These are phyloP conservation scores for Bombus balteatus DNA, from an alignment of 1,140 invertebrate species.

Conservation along the genomic window DNA sequence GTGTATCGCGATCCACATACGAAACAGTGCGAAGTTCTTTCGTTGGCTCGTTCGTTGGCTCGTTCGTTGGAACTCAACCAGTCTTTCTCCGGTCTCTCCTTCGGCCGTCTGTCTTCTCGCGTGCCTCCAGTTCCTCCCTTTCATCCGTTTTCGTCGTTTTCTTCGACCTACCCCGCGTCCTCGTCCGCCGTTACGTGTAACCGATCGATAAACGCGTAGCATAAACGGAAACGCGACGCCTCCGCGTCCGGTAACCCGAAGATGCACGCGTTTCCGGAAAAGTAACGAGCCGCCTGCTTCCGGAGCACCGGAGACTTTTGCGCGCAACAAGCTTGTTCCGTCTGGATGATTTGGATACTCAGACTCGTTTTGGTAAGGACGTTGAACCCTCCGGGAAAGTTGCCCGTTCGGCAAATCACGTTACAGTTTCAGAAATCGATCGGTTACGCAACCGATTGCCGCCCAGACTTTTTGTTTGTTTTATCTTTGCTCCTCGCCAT, in stretches of 20 bases:
- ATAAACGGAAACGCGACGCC: no score
- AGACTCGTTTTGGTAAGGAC: conserved; percentile 78
- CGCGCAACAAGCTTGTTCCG: conserved; percentile 32
- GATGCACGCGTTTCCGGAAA: background rate
- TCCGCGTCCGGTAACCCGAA: no score
- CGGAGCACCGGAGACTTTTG: conserved; percentile 26
- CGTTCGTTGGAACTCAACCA: conserved; percentile 32
- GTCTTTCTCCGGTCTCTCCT: conserved; percentile 58
- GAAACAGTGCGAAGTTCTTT: conserved; percentile 82
- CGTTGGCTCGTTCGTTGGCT: conserved; percentile 51
- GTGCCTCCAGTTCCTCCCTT: conserved; percentile 18
- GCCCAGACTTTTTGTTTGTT: background rate
- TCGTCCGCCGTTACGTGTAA: background rate
- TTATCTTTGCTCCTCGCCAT: background rate
- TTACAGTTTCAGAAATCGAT: conserved; percentile 2
- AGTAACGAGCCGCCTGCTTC: conserved; percentile 6
- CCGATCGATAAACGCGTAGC: background rate
- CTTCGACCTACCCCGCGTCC: background rate
- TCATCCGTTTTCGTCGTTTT: background rate
- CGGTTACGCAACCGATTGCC: background rate
- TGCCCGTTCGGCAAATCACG: background rate
- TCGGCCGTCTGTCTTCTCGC: conserved; percentile 20
- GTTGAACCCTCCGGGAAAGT: conserved; percentile 45
- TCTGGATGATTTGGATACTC: conserved; percentile 81
- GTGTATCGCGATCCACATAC: conserved; percentile 82